Percentiles rank a stretch among this genome's conserved stretches.
Conservation (phyloP, 2,113 vertebrate genomes). For the Tetrax tetrax region DNA sequence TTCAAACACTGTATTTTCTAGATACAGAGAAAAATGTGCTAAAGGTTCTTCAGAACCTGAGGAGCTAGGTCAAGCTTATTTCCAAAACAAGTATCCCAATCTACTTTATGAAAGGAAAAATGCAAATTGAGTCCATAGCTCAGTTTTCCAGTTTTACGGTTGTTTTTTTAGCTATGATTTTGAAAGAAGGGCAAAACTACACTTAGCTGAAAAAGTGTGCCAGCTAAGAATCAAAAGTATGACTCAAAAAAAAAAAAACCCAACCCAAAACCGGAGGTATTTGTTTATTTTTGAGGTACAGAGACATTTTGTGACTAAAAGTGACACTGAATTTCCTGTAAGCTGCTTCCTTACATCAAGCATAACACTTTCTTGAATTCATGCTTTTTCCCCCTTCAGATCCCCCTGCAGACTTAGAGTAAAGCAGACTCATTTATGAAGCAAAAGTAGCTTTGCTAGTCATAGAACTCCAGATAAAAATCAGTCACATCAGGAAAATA, state of each 20-base stretch:
- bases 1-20: background rate
- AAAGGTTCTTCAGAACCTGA: background rate
- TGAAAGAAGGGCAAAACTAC: background rate
- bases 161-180: background rate
- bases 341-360: background rate
- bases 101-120: background rate
- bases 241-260: slow-evolving; percentile 6
- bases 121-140: background rate
- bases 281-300: slow-evolving; percentile 59
- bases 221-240: background rate
- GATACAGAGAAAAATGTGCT: background rate
- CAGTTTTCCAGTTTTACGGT: background rate
- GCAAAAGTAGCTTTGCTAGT: slow-evolving; percentile 9
- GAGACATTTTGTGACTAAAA: slow-evolving; percentile 44
- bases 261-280: background rate
- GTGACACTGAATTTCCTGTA: slow-evolving; percentile 48
- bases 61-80: background rate
- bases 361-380: slow-evolving; percentile 21
- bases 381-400: background rate
- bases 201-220: background rate
- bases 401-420: background rate
- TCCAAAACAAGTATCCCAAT: background rate
- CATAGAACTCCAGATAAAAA: background rate
- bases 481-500: background rate
- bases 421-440: slow-evolving; percentile 29